These are phyloP conservation scores for Silurus asotus DNA, from an alignment of 2,113 vertebrate species.

Conservation along the genomic window DNA sequence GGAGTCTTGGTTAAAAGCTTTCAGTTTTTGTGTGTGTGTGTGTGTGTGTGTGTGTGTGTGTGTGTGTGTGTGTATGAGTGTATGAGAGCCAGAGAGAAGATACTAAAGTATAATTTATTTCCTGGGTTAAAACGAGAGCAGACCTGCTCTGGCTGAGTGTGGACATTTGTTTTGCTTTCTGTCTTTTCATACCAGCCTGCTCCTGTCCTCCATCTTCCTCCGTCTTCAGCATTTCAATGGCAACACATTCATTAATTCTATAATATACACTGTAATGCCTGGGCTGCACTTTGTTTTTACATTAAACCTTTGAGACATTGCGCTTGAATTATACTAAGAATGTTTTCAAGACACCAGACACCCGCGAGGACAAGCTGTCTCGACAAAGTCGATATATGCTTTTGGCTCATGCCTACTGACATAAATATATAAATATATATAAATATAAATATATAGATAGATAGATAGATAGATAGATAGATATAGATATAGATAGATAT, in stretches of 20 bases:
- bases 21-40: no score
- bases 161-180: neutral
- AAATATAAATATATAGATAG: no score
- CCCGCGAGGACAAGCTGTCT: neutral
- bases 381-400: neutral
- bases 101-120: slow-evolving; percentile 56
- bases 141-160: slow-evolving; percentile 52
- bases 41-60: no score
- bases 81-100: no score
- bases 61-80: no score
- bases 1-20: no score
- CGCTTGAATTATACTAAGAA: neutral
- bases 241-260: neutral
- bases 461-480: no score
- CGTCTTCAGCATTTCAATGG: neutral
- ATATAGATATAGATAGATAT: no score
- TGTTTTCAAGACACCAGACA: neutral
- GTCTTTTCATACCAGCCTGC: neutral
- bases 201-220: neutral
- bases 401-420: neutral
- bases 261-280: neutral
- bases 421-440: neutral
- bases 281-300: neutral
- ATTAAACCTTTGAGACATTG: neutral
- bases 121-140: slow-evolving; percentile 70